Conservation (phyloP, 2,888 invertebrate genomes). For the Drosophila parthenogenetica region DNA sequence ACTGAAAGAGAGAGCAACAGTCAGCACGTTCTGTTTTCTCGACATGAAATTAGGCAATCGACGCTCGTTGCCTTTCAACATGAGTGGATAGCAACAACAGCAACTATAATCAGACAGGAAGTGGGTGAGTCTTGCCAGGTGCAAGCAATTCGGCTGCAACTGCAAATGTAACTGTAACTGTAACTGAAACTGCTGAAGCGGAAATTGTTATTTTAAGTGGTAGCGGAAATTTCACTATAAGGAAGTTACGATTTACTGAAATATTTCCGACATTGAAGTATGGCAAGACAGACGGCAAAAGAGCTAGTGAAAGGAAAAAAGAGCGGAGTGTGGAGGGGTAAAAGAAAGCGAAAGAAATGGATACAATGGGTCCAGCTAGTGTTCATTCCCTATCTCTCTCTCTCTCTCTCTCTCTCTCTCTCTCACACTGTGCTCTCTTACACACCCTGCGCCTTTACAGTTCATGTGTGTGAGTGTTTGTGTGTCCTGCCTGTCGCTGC, state of each 20-base stretch:
- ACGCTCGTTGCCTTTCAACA: constrained; percentile 51
- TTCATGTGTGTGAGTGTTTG: constrained; percentile 3
- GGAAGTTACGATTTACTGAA: constrained; percentile 77
- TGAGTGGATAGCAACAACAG: constrained; percentile 45
- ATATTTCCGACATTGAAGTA: constrained; percentile 69
- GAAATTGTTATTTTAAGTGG: constrained; percentile 80
- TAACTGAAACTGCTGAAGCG: constrained; percentile 63
- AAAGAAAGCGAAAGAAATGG: neutral
- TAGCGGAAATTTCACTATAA: constrained; percentile 75
- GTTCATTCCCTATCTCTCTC: neutral
- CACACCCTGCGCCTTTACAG: neutral
- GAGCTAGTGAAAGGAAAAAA: neutral
- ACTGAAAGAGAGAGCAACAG: constrained; percentile 2
- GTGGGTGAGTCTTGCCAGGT: constrained; percentile 51
- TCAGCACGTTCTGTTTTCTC: constrained; percentile 23
- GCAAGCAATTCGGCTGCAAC: constrained; percentile 26
- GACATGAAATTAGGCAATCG: constrained; percentile 66
- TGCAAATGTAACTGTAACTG: constrained; percentile 19
- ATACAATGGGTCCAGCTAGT: constrained; percentile 22
- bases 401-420: neutral
- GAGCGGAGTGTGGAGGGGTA: neutral
- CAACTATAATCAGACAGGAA: constrained; percentile 59
- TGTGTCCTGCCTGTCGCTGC: constrained; percentile 9
- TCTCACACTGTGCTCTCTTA: neutral
- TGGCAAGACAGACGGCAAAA: constrained; percentile 12